Conservation (phyloP, 92 coral and sea anemone species). For the Chrysogorgia sp. region DNA sequence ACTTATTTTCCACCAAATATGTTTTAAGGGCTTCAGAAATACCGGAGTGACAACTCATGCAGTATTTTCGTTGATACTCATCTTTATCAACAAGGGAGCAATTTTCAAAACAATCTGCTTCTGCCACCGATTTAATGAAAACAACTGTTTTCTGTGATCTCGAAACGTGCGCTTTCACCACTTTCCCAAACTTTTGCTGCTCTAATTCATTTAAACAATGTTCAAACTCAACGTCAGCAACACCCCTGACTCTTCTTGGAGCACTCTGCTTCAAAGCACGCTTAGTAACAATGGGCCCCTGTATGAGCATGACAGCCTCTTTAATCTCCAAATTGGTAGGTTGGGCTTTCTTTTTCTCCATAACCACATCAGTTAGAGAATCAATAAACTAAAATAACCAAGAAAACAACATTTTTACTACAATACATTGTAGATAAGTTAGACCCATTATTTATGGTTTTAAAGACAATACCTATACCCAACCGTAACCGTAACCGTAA, state of each 20-base stretch:
- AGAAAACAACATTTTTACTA: neutral
- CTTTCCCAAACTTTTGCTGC: conserved; percentile 13
- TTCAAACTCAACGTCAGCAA: conserved; percentile 13
- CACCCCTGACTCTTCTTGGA: conserved; percentile 9
- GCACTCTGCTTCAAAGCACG: conserved; percentile 17
- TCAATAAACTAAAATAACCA: conserved; percentile 4
- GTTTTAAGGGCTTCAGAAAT: conserved; percentile 8
- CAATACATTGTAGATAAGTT: neutral
- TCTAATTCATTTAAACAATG: conserved; percentile 16
- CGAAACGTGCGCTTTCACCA: conserved; percentile 5
- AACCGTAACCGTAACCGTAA: neutral
- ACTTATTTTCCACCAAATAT: neutral
- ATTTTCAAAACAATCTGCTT: neutral
- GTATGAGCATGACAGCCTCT: conserved; percentile 15
- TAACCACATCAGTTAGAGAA: neutral
- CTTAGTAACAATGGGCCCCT: conserved; percentile 20
- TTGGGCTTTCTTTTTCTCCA: conserved; percentile 21
- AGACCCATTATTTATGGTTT: neutral
- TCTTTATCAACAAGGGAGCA: conserved; percentile 4
- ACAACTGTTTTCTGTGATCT: conserved; percentile 10
- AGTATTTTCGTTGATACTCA: conserved; percentile 3
- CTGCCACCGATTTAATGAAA: conserved; percentile 7
- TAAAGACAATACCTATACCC: neutral
- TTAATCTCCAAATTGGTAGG: conserved; percentile 13
- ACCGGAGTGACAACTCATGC: conserved; percentile 10